phyloP scores from a whole-genome alignment of 2,113 vertebrate species.

The Siniperca knerii region DNA sequence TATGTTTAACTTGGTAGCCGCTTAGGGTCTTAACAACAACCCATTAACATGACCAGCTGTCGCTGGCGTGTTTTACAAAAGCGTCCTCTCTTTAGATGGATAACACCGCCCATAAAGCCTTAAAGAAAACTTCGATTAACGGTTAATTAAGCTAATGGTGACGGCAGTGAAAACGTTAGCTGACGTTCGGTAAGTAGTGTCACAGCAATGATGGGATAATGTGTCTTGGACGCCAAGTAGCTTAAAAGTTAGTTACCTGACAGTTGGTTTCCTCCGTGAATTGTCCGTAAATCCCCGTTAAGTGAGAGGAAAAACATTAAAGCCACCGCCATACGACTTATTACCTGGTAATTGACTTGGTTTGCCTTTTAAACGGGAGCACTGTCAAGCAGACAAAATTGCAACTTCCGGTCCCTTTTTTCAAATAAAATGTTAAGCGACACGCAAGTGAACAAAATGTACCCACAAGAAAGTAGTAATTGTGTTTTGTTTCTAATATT shows the following conservation, averaged over 20 bases:
- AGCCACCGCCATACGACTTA: no score
- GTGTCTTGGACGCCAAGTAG: background rate
- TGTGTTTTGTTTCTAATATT: background rate
- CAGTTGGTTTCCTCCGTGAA: background rate
- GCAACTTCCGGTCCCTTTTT: background rate
- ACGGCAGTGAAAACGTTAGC: background rate
- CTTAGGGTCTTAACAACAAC: no score
- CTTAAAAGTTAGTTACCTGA: background rate
- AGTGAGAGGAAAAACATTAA: background rate
- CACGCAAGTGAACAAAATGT: background rate
- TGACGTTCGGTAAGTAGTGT: no score
- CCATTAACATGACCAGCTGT: background rate
- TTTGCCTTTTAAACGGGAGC: background rate
- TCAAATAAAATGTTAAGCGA: background rate
- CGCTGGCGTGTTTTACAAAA: background rate
- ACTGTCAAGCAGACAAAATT: background rate
- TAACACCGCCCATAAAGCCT: background rate
- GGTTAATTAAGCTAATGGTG: background rate
- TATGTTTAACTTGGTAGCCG: background rate
- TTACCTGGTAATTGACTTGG: background rate
- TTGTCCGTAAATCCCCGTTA: background rate
- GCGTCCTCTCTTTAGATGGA: no score
- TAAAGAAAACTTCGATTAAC: background rate
- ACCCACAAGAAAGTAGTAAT: background rate
- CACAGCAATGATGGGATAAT: background rate